phyloP scores from a whole-genome alignment of 2,797 vertebrate species.

The Gadopsis marmoratus region DNA sequence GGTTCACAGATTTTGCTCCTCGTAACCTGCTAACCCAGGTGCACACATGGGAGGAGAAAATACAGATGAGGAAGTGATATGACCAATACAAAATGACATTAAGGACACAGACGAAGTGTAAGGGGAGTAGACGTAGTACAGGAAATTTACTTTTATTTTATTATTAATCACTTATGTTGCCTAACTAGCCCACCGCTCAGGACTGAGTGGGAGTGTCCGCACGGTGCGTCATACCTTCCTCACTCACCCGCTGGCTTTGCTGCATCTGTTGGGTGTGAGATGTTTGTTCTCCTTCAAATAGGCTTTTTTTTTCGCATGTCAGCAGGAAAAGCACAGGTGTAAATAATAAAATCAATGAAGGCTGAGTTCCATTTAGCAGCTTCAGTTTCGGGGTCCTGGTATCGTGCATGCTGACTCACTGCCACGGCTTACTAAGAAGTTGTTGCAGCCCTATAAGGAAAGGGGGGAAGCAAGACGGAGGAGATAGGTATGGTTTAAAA shows the following conservation, averaged over 20 bases:
- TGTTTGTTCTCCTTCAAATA: too few relatives aligned
- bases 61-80: background rate
- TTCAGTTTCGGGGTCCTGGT: background rate
- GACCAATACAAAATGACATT: background rate
- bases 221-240: background rate
- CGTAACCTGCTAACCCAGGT: conserved; percentile 31
- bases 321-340: background rate
- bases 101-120: background rate
- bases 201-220: background rate
- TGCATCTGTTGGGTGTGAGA: background rate
- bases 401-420: background rate
- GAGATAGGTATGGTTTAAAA: conserved; percentile 1
- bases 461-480: background rate
- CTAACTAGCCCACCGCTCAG: background rate
- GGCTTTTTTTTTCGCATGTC: background rate
- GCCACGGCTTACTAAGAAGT: background rate
- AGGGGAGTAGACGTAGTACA: background rate
- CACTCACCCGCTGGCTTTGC: background rate
- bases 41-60: conserved; percentile 2
- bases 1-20: conserved; percentile 31
- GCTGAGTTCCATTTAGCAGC: background rate
- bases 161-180: too few relatives aligned
- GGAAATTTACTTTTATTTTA: too few relatives aligned
- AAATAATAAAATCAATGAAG: background rate
- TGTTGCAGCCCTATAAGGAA: background rate